Percentiles rank a stretch among this genome's conserved stretches.
Conservation (phyloP, 2,113 vertebrate genomes). For the Redunca redunca region DNA sequence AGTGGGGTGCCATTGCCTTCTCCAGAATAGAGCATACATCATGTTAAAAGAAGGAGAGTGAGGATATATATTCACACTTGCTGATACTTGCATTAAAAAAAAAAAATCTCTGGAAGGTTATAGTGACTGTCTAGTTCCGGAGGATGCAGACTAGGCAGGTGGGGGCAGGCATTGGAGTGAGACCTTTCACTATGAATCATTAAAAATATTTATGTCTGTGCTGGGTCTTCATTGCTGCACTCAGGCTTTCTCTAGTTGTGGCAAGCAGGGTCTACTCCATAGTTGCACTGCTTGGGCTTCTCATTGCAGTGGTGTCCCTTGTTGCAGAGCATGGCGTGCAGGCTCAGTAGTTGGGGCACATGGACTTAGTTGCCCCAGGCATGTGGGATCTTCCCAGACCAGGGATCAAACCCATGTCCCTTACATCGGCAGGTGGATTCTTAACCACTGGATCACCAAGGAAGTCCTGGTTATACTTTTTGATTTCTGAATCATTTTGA, state of each 20-base stretch:
- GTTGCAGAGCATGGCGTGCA: neutral
- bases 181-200: neutral
- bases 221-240: neutral
- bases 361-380: neutral
- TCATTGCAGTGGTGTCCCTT: neutral
- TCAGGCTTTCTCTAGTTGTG: neutral
- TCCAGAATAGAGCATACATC: neutral
- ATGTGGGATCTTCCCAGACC: neutral
- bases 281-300: neutral
- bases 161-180: neutral
- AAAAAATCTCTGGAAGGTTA: neutral
- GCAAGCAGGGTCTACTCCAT: neutral
- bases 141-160: neutral
- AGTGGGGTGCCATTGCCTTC: no score
- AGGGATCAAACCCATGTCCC: neutral
- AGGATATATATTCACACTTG: neutral
- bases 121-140: neutral
- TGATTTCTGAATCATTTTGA: neutral
- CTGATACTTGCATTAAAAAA: neutral
- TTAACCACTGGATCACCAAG: neutral
- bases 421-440: neutral
- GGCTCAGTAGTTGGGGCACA: neutral
- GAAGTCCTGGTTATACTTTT: neutral
- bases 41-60: neutral
- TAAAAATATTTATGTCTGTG: neutral